Base-by-base conservation (phyloP, 2,797 vertebrate genomes). In the Mycteria americana region DNA sequence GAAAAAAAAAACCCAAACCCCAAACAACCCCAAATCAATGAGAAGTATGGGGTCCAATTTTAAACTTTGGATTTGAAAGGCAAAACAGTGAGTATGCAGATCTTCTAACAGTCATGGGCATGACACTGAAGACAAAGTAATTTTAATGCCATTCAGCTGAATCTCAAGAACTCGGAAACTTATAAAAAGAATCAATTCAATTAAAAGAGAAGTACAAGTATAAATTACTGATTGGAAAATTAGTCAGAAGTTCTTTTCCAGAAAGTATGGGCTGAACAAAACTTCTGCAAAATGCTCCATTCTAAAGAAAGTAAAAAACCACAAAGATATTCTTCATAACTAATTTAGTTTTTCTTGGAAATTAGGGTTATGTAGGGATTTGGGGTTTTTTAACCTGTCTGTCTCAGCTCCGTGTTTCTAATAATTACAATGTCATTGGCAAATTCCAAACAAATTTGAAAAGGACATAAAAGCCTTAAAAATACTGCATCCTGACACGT, bases 371-470 rank as follows among this genome's bases (percentile, higher is more conserved):
- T 35, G 13, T 65, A 65, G 8, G 22, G 25, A 35, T 18, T 35
- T 53, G 9, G 4, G 0, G 1, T 41, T 56, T 69, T 43, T 7
- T 14, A 37, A 63, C 65, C 50, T 69, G 6, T 59, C 30, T 4
- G 2, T 68, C 28, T 93, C 50, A 85, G 28, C 27, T 89, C 41
- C 14, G 6, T 75, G 17, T 77, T 86, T 77, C 57, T 28, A 85
- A 6, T 75, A 87, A 41, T 13, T 73, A 25, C 28, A 10, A 39
- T 9, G 10, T 67, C 33, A 74, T 21, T 48, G 64, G 57, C 18
- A 23, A 81, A 63, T 51, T 85, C 56, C 65, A 63, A 63, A 63
- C 6, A 81, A 59, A 87, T 60, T 3, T 39, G 39, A 48, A 78
- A 81, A 68, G 48, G 14, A 46, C 11, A 33, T 33, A 48, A 82